These are phyloP conservation scores for Melipona bicolor DNA, from an alignment of 2,888 invertebrate species.

Conservation along the genomic window DNA sequence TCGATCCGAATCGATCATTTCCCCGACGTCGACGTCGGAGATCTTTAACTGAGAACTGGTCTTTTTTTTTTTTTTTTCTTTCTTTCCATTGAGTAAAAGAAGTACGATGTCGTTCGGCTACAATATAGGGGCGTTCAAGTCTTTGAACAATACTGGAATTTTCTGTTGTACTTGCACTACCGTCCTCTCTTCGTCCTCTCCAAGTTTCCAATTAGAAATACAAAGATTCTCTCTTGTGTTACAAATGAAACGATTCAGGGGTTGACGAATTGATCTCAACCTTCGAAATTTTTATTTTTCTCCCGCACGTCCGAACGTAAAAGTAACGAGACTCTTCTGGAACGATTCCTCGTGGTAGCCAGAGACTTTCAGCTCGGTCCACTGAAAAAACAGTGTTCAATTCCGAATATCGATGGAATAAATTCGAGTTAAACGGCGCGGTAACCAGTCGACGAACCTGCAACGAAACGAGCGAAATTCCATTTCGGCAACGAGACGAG, in stretches of 20 bases:
- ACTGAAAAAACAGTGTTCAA: slow-evolving; percentile 1
- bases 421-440: slow-evolving; percentile 33
- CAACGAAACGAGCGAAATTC: slow-evolving; percentile 33
- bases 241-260: neutral
- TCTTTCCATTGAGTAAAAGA: neutral
- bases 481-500: slow-evolving; percentile 9
- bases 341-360: neutral
- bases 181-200: no score
- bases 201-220: no score
- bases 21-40: neutral
- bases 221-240: no score
- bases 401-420: slow-evolving; percentile 11
- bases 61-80: neutral
- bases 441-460: neutral
- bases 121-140: neutral
- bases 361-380: neutral
- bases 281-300: neutral
- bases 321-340: neutral
- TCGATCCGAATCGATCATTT: neutral
- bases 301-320: neutral
- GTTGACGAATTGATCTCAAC: neutral
- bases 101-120: neutral
- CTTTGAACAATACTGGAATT: neutral
- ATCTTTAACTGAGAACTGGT: neutral
- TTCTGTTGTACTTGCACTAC: no score